Evolutionary conservation across 64 coral and sea anemone species (phyloP).

Genomic region (Porites lutea): DNA sequence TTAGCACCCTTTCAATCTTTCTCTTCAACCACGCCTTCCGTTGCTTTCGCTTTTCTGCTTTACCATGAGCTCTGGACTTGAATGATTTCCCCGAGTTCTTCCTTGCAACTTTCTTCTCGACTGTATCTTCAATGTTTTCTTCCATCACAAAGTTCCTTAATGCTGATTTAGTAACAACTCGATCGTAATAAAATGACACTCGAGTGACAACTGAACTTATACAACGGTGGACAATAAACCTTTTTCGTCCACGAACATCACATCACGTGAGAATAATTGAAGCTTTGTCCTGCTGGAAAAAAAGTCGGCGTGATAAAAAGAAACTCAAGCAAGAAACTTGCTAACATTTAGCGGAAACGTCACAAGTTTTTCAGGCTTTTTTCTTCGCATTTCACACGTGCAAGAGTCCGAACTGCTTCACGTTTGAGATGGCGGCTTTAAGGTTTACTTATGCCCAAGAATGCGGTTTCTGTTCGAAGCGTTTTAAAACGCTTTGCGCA

Average conservation of each 20-base stretch:
- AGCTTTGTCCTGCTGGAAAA: too few relatives aligned
- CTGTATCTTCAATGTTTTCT: background rate
- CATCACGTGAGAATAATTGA: too few relatives aligned
- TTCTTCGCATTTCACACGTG: background rate
- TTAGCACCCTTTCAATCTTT: too few relatives aligned
- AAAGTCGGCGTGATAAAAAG: too few relatives aligned
- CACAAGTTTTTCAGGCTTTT: too few relatives aligned
- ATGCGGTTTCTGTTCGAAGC: background rate
- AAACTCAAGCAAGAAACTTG: too few relatives aligned
- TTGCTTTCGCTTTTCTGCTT: slow-evolving; percentile 24
- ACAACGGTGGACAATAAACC: too few relatives aligned
- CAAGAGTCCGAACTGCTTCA: background rate
- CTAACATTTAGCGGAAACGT: too few relatives aligned
- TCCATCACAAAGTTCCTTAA: background rate
- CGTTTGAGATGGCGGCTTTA: background rate
- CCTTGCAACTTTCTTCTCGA: background rate
- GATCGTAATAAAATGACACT: too few relatives aligned
- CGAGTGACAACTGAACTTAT: too few relatives aligned
- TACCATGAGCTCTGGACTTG: slow-evolving; percentile 18
- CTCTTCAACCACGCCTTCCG: slow-evolving; percentile 16
- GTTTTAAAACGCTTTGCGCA: slow-evolving; percentile 4
- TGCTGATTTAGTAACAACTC: too few relatives aligned
- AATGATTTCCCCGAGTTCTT: background rate
- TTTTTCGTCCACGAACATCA: too few relatives aligned
- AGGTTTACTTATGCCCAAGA: background rate